Conservation (phyloP, 2,797 vertebrate species). For the Adrianichthys oophorus region DNA sequence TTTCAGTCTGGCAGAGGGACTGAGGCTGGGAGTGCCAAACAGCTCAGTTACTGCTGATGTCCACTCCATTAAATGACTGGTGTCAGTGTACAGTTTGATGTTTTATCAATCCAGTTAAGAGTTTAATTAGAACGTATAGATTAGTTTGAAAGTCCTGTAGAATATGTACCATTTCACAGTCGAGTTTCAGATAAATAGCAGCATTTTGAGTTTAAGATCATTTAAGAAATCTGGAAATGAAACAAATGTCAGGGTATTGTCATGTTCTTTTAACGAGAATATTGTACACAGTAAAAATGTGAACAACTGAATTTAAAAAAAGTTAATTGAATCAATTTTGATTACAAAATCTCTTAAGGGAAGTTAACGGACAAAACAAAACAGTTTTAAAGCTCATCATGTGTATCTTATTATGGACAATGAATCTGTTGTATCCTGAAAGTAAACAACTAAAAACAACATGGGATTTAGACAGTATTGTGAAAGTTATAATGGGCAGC, state of each 20-base stretch:
- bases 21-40: conserved; percentile 15
- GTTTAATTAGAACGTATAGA: conserved; percentile 43
- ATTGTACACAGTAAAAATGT: too few species aligned
- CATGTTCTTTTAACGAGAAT: too few species aligned
- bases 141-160: conserved; percentile 19
- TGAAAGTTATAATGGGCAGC: too few species aligned
- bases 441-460: too few species aligned
- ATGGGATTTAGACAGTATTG: too few species aligned
- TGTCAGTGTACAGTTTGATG: conserved; percentile 34
- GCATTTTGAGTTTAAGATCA: neutral
- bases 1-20: conserved; percentile 25
- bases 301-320: too few species aligned
- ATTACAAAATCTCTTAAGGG: too few species aligned
- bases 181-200: conserved; percentile 23
- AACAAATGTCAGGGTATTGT: neutral
- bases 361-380: too few species aligned
- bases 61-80: conserved; percentile 40
- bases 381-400: too few species aligned
- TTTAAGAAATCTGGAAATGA: conserved; percentile 3
- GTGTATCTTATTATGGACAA: too few species aligned
- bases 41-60: conserved; percentile 32
- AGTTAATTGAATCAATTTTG: too few species aligned
- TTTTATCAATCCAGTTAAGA: conserved; percentile 53
- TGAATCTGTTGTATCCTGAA: too few species aligned
- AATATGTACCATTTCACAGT: conserved; percentile 31